A percentile compares a stretch with the other conserved stretches of the same genome.
phyloP scores from a whole-genome alignment of 2,797 vertebrate species.

The Monodelphis domestica region DNA sequence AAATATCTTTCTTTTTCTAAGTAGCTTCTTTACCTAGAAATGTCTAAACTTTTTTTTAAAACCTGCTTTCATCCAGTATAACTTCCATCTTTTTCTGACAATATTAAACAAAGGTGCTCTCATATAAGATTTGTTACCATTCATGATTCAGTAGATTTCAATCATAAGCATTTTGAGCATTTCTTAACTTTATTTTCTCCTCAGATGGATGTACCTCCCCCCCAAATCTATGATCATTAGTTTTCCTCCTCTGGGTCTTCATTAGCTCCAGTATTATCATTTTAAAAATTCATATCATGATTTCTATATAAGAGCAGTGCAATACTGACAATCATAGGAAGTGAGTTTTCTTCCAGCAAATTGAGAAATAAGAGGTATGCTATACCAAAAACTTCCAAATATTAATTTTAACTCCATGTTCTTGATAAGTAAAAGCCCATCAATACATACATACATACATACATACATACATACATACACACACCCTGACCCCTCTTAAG shows the following conservation, averaged over 20 bases:
- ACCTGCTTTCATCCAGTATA: conserved; percentile 33
- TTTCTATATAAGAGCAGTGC: conserved; percentile 10
- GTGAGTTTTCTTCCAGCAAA: conserved; percentile 40
- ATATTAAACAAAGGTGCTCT: not conserved
- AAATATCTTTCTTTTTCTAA: conserved; percentile 51
- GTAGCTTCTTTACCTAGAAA: not conserved
- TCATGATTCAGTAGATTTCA: not conserved
- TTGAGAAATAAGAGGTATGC: conserved; percentile 38
- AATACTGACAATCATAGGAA: not conserved
- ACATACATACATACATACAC: too few species aligned
- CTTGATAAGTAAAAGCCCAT: conserved; percentile 14
- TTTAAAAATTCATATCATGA: conserved; percentile 17
- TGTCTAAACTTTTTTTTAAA: not conserved
- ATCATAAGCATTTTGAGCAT: not conserved
- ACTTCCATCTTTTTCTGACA: not conserved
- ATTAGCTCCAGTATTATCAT: not conserved
- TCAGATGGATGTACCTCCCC: conserved; percentile 3
- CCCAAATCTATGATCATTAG: not conserved
- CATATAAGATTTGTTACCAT: not conserved
- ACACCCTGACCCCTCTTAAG: too few species aligned
- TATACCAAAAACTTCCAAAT: conserved; percentile 40
- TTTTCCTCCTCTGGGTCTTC: not conserved
- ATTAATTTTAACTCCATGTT: conserved; percentile 33
- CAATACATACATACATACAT: too few species aligned
- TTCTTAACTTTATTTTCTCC: conserved; percentile 16